Percentiles rank a stretch among this genome's conserved stretches.
phyloP scores from a whole-genome alignment of 2,797 vertebrate species.

The Melanotaenia trifasciata region DNA sequence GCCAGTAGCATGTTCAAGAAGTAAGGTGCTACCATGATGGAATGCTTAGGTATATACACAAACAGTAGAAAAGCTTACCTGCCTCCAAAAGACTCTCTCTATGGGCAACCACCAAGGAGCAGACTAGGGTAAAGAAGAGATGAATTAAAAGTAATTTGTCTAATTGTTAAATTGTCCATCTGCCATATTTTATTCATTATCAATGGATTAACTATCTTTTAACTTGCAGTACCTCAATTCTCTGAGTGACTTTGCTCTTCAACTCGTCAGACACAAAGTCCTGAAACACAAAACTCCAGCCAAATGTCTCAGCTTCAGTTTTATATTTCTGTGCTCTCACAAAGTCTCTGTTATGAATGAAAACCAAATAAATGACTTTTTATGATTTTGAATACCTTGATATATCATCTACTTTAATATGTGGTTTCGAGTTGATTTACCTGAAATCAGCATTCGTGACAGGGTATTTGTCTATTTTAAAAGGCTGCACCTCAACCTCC shows the following conservation, averaged over 20 bases:
- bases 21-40: not conserved
- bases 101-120: constrained; percentile 97
- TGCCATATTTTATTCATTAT: no score
- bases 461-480: constrained; percentile 87
- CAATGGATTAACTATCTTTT: not conserved
- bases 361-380: not conserved
- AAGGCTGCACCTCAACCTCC: constrained; percentile 81
- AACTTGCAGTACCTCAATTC: constrained; percentile 85
- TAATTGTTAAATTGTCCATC: no score
- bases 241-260: constrained; percentile 90
- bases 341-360: constrained; percentile 87
- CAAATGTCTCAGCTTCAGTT: constrained; percentile 93
- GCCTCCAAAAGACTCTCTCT: constrained; percentile 93
- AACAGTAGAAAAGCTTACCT: constrained; percentile 79
- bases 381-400: not conserved
- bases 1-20: not conserved
- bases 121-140: constrained; percentile 76
- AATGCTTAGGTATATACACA: not conserved
- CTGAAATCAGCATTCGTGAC: constrained; percentile 93
- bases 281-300: constrained; percentile 98
- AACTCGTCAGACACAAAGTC: constrained; percentile 91
- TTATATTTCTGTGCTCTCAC: constrained; percentile 90
- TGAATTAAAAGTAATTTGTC: not conserved
- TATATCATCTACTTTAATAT: fast-evolving
- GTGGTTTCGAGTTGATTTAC: constrained; percentile 60